Evolutionary conservation across 2,113 vertebrate species (phyloP).

Genomic region (Rhinoptilus africanus): DNA sequence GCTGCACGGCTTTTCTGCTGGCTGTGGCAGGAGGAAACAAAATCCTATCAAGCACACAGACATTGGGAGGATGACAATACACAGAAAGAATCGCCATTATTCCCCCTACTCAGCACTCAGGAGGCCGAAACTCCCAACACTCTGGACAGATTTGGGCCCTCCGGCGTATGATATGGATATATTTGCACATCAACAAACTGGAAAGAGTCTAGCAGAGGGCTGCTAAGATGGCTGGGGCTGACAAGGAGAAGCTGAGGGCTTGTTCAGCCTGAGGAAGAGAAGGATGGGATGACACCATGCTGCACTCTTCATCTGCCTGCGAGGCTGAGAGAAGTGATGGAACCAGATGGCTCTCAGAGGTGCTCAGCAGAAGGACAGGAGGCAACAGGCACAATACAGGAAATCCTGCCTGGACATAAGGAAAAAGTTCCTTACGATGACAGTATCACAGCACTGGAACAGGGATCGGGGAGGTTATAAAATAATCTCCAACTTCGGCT

Average conservation of each 20-base stretch:
- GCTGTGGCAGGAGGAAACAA: not conserved
- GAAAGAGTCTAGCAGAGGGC: not conserved
- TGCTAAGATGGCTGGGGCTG: not conserved
- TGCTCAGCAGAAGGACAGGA: not conserved
- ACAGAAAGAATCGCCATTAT: not conserved
- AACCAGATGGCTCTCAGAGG: not conserved
- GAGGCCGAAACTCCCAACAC: not conserved
- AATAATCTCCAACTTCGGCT: not conserved
- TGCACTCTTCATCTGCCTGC: not conserved
- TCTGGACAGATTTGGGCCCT: not conserved
- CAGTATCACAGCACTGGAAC: not conserved
- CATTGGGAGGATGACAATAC: not conserved
- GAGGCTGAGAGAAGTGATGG: not conserved
- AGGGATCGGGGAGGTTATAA: not conserved
- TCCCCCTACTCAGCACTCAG: not conserved
- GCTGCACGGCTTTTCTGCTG: not conserved
- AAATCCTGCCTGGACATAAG: not conserved
- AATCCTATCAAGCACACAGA: not conserved
- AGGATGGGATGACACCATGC: not conserved
- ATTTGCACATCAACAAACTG: not conserved
- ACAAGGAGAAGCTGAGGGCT: not conserved
- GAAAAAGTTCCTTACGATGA: not conserved
- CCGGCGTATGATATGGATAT: not conserved
- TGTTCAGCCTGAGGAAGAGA: not conserved
- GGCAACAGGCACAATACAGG: not conserved